Conservation (phyloP, 2,888 invertebrate species). For the Drosophila peninsularis region DNA sequence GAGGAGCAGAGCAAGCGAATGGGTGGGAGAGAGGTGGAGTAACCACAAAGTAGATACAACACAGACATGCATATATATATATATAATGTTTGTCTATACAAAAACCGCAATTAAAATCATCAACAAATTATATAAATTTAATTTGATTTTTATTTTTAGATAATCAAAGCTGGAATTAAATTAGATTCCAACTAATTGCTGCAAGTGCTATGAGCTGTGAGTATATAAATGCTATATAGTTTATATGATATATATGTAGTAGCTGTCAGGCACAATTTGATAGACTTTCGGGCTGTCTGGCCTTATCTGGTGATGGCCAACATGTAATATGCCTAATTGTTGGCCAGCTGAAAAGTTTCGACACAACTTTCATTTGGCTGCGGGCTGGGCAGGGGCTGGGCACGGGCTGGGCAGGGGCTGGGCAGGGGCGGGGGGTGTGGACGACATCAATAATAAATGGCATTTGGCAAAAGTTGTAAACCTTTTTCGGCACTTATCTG, state of each 20-base stretch:
- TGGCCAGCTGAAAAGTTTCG: conserved; percentile 41
- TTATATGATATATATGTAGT: neutral
- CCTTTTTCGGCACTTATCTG: conserved; percentile 82
- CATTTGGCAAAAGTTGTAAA: conserved; percentile 78
- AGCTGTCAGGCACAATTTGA: neutral
- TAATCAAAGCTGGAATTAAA: conserved; percentile 8
- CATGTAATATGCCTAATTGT: conserved; percentile 65
- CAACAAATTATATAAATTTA: neutral
- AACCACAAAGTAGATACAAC: neutral
- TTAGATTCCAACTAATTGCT: conserved; percentile 5
- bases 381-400: conserved; percentile 17
- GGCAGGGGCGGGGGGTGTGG: neutral
- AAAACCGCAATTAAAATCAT: conserved; percentile 5
- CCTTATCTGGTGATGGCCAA: conserved; percentile 20
- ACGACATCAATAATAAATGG: conserved; percentile 76
- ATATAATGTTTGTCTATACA: neutral
- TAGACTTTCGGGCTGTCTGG: conserved; percentile 17
- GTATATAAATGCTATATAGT: neutral
- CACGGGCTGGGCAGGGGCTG: too few species aligned
- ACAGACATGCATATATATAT: neutral
- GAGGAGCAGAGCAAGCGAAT: neutral
- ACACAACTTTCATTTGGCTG: conserved; percentile 66
- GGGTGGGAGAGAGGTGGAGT: neutral
- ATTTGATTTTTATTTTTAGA: conserved; percentile 2
- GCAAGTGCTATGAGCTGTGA: neutral